A percentile compares a stretch with the other conserved stretches of the same genome.
Conservation (phyloP, 2,113 vertebrate genomes). For the Micromys minutus region DNA sequence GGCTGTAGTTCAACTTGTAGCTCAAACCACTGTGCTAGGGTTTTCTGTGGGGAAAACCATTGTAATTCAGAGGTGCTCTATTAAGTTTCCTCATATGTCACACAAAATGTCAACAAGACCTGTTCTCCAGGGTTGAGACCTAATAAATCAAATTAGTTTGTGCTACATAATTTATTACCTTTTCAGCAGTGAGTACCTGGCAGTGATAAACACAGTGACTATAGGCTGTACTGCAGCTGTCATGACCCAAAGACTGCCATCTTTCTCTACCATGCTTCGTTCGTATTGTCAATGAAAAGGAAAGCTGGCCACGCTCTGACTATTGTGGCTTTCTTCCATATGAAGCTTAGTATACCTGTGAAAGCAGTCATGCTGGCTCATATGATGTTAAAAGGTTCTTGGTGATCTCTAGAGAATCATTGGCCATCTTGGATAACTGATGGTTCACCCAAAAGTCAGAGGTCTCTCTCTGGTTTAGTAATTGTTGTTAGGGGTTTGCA, state of each 20-base stretch:
- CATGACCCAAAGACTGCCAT: background rate
- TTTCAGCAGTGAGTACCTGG: background rate
- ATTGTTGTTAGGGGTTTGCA: constrained; percentile 35
- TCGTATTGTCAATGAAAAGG: background rate
- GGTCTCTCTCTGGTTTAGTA: constrained; percentile 28
- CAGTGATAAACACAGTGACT: background rate
- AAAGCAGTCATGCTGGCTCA: background rate
- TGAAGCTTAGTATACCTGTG: background rate
- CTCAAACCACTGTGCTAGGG: background rate
- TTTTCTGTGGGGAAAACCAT: background rate
- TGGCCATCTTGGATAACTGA: background rate
- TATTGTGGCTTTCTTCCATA: background rate
- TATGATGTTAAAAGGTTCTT: background rate
- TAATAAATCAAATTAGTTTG: background rate
- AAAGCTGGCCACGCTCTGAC: background rate
- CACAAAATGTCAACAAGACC: background rate
- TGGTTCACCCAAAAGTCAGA: constrained; percentile 32
- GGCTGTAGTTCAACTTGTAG: background rate
- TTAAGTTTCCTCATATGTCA: background rate
- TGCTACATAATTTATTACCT: background rate
- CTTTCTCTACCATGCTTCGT: background rate
- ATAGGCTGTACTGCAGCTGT: background rate
- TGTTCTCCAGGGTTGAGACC: background rate
- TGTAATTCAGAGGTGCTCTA: background rate
- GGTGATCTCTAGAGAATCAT: background rate